Base-by-base conservation (phyloP, 92 coral and sea anemone species). In the Porites divaricata region DNA sequence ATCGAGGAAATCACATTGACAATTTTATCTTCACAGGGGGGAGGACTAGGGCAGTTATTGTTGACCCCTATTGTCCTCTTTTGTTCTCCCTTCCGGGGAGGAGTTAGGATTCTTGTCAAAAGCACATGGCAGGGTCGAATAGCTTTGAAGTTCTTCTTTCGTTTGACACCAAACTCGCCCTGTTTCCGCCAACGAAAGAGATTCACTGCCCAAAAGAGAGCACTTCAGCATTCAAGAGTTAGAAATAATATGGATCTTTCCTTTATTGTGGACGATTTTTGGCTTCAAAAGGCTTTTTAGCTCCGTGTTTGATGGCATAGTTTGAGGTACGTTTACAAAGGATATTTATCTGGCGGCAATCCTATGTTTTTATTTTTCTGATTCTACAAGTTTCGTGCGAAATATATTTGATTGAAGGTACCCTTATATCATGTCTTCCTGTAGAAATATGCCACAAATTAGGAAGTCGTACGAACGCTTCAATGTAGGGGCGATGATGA, bases 211-310 rank as follows among this genome's bases (percentile, higher is more conserved):
- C 26, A 66, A 73, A 65, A 70, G 17, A 52, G 54, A 71, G 70
- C 74, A 26, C 35, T 26, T 26, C 35, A 26, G 35, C 35, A 26
- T 26, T 26, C 35, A 26, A 26, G 35, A 26, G 35, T 26, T 26
- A 26, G 2, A 26, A 26, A 26, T 3, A 26, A 26, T 26, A 79
- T 57, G 90, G 74, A 17, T 26, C 78, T 62, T 35, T 17, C 75
- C 75, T 72, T 72, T 74, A 9, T 53, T 76, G 71, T 76, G 78
- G 57, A 70, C 76, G 67, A 81, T 20, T 61, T 83, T 77, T 69
- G 79, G 73, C 88, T 90, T 90, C 93, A 90, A 90, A 90, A 90
- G 88, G 86, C 68, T 90, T 86, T n/a, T 48, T 63, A 74, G 21
- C 70, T 80, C 80, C 54, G 24, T 71, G 61, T 56, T 57, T 64